Base-by-base conservation (phyloP, 2,888 invertebrate genomes). In the Timema cristinae region DNA sequence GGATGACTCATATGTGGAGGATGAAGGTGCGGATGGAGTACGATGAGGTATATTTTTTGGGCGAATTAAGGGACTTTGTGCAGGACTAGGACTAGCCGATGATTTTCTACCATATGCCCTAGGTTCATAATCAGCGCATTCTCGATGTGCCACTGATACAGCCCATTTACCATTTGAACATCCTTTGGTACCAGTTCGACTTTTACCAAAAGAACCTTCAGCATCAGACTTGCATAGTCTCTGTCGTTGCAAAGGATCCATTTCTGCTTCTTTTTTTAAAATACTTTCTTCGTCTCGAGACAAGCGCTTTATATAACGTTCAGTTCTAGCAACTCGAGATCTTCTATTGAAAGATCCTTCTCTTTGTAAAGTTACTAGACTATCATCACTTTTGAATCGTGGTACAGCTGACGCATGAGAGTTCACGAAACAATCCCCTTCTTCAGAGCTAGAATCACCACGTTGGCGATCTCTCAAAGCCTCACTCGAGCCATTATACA, bases 301-400 rank as follows among this genome's bases (percentile, higher is more conserved):
- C 76, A 92, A 81, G 71, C 93, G 86, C 79, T 91, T 91, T 71
- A 91, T 89, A 79, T 93, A 92, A 71, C 93, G 86, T 80, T 94
- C 93, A 70, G 92, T 93, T 77, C 94, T 86, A 0, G 93, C 92
- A 48, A 89, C 87, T 71, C 93, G 85, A 50, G 91, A 88, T 78
- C 87, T 86, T 76, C 89, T 87, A 79, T 86, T 90, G 59, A 86
- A 81, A 0, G 88, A 86, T 72, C 85, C 85, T 73, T 85, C 87
- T 50, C 87, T 66, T 50, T 86, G 56, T 86, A 85, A 48, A 73
- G 80, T 59, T 11, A 67, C 56, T 9, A 69, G n/a, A 7, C 50
- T 63, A 2, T 71, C 71, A 32, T 71, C 71, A 50, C 71, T 71
- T 47, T 61, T 71, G 49, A 71, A 71, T 47, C 68, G 48, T 6